Base-by-base conservation (phyloP, 2,888 invertebrate species). In the Drymonia ruficornis region DNA sequence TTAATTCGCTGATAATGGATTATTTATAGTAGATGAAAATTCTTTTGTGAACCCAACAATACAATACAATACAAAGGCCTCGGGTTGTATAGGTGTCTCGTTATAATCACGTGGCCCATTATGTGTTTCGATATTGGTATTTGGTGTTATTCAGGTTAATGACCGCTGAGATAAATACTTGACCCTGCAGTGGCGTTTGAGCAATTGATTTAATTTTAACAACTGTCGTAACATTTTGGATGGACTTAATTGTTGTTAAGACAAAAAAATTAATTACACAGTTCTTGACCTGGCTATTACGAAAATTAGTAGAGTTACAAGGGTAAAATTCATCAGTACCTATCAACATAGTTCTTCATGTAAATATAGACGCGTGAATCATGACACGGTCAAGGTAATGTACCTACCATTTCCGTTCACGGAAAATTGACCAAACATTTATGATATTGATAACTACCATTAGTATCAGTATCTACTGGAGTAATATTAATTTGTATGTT, bases 121-220 rank as follows among this genome's bases (percentile, higher is more conserved):
- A 70, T 34, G 56, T 63, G 54, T 60, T 48, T 57, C 51, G 50
- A 54, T 62, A 54, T 56, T 61, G 49, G 61, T 63, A 68, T 65
- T 71, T 54, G 43, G 38, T 59, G 51, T 55, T 68, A 68, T 68
- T 70, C 56, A 69, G 75, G 74, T 66, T 69, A 74, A 75, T 66
- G 74, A 69, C 75, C 75, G 68, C 52, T 59, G 59, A 68, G 73
- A 73, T 74, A 74, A 74, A 69, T 67, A 72, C 59, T 59, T 68
- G 62, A 69, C 67, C 70, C 62, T 53, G 56, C 57, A 56, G 59
- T 56, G 56, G 29, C 61, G 59, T 64, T 55, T 29, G 46, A 16
- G 50, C 47, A 65, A 67, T 66, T 61, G 63, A 60, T 46, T 56
- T 50, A 16, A 49, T 49, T 18, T 40, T 1, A 18, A 42, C 1